phyloP scores from a whole-genome alignment of 2,113 vertebrate genomes.

The Pluvialis apricaria region DNA sequence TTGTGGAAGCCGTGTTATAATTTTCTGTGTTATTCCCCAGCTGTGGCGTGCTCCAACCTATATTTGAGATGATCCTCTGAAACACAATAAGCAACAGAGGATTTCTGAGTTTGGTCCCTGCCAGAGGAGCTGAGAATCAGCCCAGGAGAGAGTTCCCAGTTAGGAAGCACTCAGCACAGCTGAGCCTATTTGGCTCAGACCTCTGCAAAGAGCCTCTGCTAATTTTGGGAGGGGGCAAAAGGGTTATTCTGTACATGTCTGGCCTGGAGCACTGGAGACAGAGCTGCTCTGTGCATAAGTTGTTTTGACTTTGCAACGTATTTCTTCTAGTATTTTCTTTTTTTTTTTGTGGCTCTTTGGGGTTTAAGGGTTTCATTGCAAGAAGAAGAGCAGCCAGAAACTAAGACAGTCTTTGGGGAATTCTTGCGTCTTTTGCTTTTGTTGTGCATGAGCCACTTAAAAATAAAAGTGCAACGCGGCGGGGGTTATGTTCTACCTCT shows the following conservation, averaged over 20 bases:
- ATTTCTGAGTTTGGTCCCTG: not conserved
- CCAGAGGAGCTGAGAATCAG: conserved; percentile 40
- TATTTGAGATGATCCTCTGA: not conserved
- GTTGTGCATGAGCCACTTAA: not conserved
- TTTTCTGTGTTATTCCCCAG: not conserved
- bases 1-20: not conserved
- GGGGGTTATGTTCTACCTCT: not conserved
- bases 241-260: conserved; percentile 24
- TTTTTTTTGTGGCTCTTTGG: not conserved
- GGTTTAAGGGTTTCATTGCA: not conserved
- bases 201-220: not conserved
- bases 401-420: not conserved
- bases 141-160: conserved; percentile 24
- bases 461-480: not conserved
- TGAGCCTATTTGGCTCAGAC: conserved; percentile 32
- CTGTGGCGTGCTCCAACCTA: not conserved
- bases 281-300: not conserved
- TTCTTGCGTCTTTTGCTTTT: not conserved
- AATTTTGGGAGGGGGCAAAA: conserved; percentile 46
- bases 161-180: conserved; percentile 32
- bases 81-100: not conserved
- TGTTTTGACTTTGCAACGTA: conserved; percentile 14
- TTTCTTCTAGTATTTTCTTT: not conserved
- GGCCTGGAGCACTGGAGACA: conserved; percentile 14
- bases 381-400: not conserved